Percentiles rank a stretch among this genome's conserved stretches.
Conservation (phyloP, 2,113 vertebrate genomes). For the Strix uralensis region DNA sequence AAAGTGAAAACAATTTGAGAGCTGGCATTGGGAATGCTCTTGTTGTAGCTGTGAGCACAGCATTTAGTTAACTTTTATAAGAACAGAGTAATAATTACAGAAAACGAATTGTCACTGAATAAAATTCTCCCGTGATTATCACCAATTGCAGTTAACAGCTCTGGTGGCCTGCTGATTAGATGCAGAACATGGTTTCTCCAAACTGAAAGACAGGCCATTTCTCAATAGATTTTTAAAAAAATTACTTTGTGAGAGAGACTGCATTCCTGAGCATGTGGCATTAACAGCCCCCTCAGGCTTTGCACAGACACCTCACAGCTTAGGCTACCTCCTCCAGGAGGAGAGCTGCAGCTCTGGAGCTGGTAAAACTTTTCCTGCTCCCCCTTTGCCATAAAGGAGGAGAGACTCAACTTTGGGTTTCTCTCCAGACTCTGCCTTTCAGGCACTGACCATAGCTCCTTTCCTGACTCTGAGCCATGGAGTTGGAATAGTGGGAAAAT, state of each 20-base stretch:
- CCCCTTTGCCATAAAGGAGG: neutral
- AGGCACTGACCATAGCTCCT: neutral
- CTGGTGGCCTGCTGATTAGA: slow-evolving; percentile 79
- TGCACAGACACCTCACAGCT: neutral
- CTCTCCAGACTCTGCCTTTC: neutral
- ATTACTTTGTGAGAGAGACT: neutral
- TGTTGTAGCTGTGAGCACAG: slow-evolving; percentile 78
- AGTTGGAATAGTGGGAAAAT: neutral
- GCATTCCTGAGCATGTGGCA: neutral
- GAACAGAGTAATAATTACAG: slow-evolving; percentile 85
- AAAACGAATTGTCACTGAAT: slow-evolving; percentile 89
- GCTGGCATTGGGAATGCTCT: slow-evolving; percentile 78
- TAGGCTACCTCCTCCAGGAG: neutral
- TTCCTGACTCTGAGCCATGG: neutral
- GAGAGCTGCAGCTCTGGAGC: neutral
- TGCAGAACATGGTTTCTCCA: slow-evolving; percentile 47
- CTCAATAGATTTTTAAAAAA: neutral
- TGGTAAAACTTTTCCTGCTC: neutral
- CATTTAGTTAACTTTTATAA: slow-evolving; percentile 86
- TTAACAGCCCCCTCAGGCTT: neutral
- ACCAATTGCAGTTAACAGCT: slow-evolving; percentile 78
- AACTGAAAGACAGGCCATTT: neutral
- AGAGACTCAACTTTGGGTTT: neutral
- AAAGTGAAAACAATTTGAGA: slow-evolving; percentile 86
- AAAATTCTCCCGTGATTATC: slow-evolving; percentile 80